Percentiles rank a stretch among this genome's conserved stretches.
Conservation (phyloP, 1,140 invertebrate genomes). For the Diachasma alloeum region DNA sequence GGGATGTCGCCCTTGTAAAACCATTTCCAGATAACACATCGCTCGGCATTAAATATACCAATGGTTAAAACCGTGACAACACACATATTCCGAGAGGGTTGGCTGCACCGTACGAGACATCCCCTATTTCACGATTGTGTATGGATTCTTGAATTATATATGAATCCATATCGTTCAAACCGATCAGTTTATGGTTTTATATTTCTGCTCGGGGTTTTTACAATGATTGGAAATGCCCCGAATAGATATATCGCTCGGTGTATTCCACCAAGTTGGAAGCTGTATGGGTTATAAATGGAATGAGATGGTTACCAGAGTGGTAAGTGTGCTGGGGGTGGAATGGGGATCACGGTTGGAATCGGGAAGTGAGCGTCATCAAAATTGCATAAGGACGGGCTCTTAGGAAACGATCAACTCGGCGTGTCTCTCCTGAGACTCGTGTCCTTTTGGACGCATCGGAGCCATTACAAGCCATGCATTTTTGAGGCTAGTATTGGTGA, state of each 20-base stretch:
- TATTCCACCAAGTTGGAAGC: conserved; percentile 1
- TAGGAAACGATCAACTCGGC: conserved; percentile 59
- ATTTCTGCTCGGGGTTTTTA: conserved; percentile 61
- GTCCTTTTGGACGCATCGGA: conserved; percentile 54
- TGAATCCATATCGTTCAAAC: conserved; percentile 56
- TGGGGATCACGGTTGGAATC: conserved; percentile 22
- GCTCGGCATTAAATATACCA: conserved; percentile 39
- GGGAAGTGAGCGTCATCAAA: conserved; percentile 51
- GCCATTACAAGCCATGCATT: conserved; percentile 58
- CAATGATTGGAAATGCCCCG: conserved; percentile 63
- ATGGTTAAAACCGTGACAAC: conserved; percentile 34
- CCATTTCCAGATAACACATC: conserved; percentile 63
- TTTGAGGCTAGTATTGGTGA: conserved; percentile 38
- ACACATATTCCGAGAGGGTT: conserved; percentile 34
- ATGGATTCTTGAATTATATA: conserved; percentile 50
- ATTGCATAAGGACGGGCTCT: conserved; percentile 60
- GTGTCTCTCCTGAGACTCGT: conserved; percentile 51
- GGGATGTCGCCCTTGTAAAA: conserved; percentile 65
- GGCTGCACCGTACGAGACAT: conserved; percentile 1
- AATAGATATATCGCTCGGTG: conserved; percentile 42
- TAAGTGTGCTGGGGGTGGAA: not conserved
- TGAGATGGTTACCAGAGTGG: conserved; percentile 8
- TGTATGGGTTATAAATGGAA: conserved; percentile 9
- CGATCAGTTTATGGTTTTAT: conserved; percentile 63
- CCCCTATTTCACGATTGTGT: not conserved